Percentiles rank a stretch among this genome's conserved stretches.
Evolutionary conservation across 2,888 invertebrate genomes (phyloP).

Genomic region (Shargacucullia verbasci): DNA sequence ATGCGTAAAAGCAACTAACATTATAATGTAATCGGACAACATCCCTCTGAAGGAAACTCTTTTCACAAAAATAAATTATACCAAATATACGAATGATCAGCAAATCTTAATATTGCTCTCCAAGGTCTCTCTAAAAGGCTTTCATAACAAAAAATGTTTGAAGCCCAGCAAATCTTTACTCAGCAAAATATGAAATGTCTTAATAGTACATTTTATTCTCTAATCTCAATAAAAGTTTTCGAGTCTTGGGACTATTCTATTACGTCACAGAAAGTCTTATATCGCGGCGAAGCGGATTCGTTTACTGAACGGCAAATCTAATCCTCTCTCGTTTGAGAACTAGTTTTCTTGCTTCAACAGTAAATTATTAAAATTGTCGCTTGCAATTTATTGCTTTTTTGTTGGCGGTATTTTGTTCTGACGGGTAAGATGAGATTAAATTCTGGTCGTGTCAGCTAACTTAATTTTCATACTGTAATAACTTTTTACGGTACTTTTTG

Average conservation of each 20-base stretch:
- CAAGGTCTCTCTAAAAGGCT: constrained; percentile 24
- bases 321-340: constrained; percentile 37
- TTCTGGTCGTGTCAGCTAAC: constrained; percentile 1
- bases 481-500: too few species aligned
- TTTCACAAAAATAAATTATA: too few species aligned
- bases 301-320: constrained; percentile 46
- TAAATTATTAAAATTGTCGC: constrained; percentile 33
- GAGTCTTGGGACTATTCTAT: constrained; percentile 20
- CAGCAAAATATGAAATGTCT: constrained; percentile 9
- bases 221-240: constrained; percentile 34
- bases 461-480: constrained; percentile 14
- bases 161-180: constrained; percentile 13
- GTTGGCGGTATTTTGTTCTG: constrained; percentile 6
- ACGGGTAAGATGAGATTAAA: constrained; percentile 3
- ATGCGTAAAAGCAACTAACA: too few species aligned
- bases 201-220: constrained; percentile 43
- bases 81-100: background rate
- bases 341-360: constrained; percentile 23
- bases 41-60: too few species aligned
- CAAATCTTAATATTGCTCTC: constrained; percentile 18
- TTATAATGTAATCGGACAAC: too few species aligned
- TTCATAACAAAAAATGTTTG: constrained; percentile 15
- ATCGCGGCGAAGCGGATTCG: constrained; percentile 32
- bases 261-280: constrained; percentile 28
- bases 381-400: constrained; percentile 7